These are phyloP conservation scores for Drosophila aff. DNA, from an alignment of 1,140 invertebrate species.

Conservation along the genomic window DNA sequence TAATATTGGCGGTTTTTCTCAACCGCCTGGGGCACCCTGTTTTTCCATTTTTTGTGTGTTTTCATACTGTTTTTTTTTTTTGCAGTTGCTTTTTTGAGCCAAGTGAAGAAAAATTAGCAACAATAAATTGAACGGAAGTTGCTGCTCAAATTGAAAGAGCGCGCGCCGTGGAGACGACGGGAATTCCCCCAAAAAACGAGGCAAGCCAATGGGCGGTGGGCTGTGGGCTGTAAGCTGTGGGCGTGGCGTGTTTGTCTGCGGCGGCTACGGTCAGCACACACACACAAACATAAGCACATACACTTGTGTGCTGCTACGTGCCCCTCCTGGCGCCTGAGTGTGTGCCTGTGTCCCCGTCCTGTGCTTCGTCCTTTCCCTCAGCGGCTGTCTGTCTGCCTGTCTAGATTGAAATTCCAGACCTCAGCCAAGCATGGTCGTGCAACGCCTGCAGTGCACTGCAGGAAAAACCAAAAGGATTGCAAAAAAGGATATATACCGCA, in stretches of 20 bases:
- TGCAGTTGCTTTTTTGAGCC: conserved; percentile 19
- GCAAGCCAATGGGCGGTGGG: not conserved
- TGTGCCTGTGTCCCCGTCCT: conserved; percentile 2
- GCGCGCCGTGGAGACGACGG: conserved; percentile 2
- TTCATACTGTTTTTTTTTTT: conserved; percentile 6
- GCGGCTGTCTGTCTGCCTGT: conserved; percentile 17
- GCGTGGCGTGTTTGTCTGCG: conserved; percentile 68
- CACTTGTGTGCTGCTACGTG: conserved; percentile 41
- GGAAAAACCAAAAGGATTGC: not conserved
- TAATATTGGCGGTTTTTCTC: conserved; percentile 10
- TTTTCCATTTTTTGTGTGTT: conserved; percentile 20
- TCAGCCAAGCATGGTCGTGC: conserved; percentile 13
- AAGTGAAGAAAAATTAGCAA: conserved; percentile 81
- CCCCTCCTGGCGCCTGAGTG: conserved; percentile 8
- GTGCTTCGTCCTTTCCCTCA: conserved; percentile 1
- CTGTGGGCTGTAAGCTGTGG: conserved; percentile 6
- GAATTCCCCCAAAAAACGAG: conserved; percentile 10
- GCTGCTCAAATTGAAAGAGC: conserved; percentile 73
- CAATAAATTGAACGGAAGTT: conserved; percentile 83
- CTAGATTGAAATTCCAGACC: conserved; percentile 59
- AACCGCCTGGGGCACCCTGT: conserved; percentile 47
- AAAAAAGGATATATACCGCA: not conserved
- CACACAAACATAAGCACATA: not conserved
- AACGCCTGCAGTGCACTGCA: conserved; percentile 3
- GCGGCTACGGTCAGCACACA: conserved; percentile 53